A percentile compares a stretch with the other conserved stretches of the same genome.
Evolutionary conservation across 2,113 vertebrate genomes (phyloP).

Genomic region (Larimichthys polyactis): DNA sequence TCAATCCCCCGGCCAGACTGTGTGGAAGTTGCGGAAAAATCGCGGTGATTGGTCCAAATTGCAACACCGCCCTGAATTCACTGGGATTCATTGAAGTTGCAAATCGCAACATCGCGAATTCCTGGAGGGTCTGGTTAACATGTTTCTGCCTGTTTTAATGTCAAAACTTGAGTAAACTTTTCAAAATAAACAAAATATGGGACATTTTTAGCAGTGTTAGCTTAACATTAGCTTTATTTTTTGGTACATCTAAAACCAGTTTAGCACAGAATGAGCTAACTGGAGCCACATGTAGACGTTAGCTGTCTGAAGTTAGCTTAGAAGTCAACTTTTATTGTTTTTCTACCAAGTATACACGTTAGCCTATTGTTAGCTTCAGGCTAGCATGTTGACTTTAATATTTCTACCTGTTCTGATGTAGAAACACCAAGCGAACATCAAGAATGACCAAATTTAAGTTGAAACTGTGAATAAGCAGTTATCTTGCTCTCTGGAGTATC

Average conservation of each 20-base stretch:
- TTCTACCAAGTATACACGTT: not conserved
- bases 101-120: too few relatives aligned
- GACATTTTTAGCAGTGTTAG: not conserved
- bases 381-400: not conserved
- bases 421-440: not conserved
- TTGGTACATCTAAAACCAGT: not conserved
- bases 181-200: not conserved
- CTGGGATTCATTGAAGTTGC: too few relatives aligned
- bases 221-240: too few relatives aligned
- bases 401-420: not conserved
- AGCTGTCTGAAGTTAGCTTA: too few relatives aligned
- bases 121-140: too few relatives aligned
- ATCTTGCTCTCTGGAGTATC: too few relatives aligned
- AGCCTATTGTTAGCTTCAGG: not conserved
- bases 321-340: not conserved
- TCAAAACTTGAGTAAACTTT: not conserved
- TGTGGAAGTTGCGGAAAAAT: too few relatives aligned
- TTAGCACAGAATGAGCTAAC: not conserved
- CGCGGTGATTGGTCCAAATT: too few relatives aligned
- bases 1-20: too few relatives aligned
- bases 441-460: not conserved
- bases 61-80: too few relatives aligned
- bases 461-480: too few relatives aligned
- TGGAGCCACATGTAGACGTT: not conserved
- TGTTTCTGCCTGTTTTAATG: not conserved